Evolutionary conservation across 2,888 invertebrate species (phyloP), one percentile per base, ranked within the genome.

Genomic region (Ramazzottius varieornatus): DNA sequence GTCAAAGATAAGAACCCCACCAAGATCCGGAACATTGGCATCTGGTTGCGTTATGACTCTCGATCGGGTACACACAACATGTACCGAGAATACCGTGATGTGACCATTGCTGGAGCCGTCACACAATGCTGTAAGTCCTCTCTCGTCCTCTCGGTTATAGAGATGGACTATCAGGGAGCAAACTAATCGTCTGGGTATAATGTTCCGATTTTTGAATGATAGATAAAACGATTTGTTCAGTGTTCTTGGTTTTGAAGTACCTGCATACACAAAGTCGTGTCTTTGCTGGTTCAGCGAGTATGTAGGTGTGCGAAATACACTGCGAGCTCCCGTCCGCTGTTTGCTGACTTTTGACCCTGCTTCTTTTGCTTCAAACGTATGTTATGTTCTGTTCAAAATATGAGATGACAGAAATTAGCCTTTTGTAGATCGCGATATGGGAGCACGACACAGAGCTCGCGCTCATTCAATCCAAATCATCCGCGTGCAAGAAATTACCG

Each of bases 11-110:
- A 86, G 75, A 85, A 87, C 64, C 93, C 96, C 2, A 69, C 68
- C 32, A 88, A 86, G 77, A 91, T 99, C 72, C 99, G 98, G 83
- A 99, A 99, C 81, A 96, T 90, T 75, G 98, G 96, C 69, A 91
- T 99, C 75, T 99, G 96, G 96, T 80, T 99, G 76, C 85, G 98
- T 72, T 99, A 99, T 75, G 93, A 96, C 76, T 98, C 96, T 1
- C 83, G 98, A 67, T 94, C 93, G 13, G 98, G 96, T 67, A 94
- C 92, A 67, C 96, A 98, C 82, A 98, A 98, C 82, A 98, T 98
- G 98, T 98, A 98, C 85, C 83, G 93, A 70, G 98, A 99, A 79
- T 99, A 99, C 81, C 84, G 98, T 71, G 98, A 98, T 78, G 80
- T 94, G 72, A 87, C 89, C 67, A 88, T 92, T 2, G 88, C 91